Evolutionary conservation across 1,140 invertebrate species (phyloP).

Genomic region (Colletes gigas): DNA sequence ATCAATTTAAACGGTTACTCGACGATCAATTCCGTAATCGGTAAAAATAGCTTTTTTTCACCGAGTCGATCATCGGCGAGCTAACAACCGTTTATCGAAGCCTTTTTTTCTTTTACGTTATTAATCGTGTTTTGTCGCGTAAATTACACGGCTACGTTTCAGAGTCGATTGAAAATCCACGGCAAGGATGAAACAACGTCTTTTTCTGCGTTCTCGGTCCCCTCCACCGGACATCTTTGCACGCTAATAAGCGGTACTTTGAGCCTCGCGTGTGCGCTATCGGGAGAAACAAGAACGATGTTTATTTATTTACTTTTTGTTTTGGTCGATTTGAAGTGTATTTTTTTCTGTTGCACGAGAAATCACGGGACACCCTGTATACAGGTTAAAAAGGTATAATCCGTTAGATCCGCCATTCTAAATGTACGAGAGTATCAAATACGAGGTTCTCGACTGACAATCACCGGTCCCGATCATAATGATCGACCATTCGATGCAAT

Average conservation of each 20-base stretch:
- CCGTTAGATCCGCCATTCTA: too few relatives aligned
- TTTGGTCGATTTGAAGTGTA: too few relatives aligned
- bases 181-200: neutral
- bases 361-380: too few relatives aligned
- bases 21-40: neutral
- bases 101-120: neutral
- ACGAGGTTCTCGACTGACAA: too few relatives aligned
- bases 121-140: neutral
- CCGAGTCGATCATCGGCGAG: neutral
- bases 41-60: conserved; percentile 17
- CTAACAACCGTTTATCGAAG: neutral
- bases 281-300: too few relatives aligned
- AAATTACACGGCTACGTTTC: neutral
- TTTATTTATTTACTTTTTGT: too few relatives aligned
- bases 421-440: too few relatives aligned
- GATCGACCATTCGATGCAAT: too few relatives aligned
- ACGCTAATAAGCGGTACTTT: too few relatives aligned
- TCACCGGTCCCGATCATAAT: too few relatives aligned
- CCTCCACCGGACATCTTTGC: neutral
- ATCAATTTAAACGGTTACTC: conserved; percentile 24
- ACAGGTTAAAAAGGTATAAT: too few relatives aligned
- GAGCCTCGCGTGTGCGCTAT: neutral
- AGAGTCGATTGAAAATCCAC: neutral
- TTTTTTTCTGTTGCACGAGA: too few relatives aligned
- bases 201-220: neutral